Percentiles rank a stretch among this genome's conserved stretches.
These are phyloP conservation scores for Drosophila prolongata DNA, from an alignment of 2,888 invertebrate genomes.

Conservation along the genomic window DNA sequence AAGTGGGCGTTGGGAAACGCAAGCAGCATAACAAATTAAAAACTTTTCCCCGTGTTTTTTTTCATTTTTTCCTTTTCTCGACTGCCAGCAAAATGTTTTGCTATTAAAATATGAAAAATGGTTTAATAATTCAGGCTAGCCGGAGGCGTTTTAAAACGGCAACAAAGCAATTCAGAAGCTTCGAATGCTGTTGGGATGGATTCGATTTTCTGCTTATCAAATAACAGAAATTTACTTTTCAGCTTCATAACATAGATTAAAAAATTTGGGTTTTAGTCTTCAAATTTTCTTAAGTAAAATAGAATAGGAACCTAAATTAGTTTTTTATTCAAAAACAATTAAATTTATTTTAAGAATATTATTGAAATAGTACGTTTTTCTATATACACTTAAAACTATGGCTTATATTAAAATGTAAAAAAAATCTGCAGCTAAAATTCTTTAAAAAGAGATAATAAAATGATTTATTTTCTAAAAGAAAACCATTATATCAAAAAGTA, in stretches of 20 bases:
- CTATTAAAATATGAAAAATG: constrained; percentile 79
- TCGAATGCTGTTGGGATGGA: constrained; percentile 15
- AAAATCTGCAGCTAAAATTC: too few relatives aligned
- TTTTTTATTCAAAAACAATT: too few relatives aligned
- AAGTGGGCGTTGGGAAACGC: constrained; percentile 42
- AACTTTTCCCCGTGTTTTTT: constrained; percentile 59
- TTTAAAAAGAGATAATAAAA: too few relatives aligned
- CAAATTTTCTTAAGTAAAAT: too few relatives aligned
- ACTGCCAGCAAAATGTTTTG: constrained; percentile 69
- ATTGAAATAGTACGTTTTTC: too few relatives aligned
- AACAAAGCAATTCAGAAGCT: constrained; percentile 8
- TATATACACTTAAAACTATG: too few relatives aligned
- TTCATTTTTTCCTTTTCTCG: constrained; percentile 5
- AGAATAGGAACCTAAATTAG: too few relatives aligned
- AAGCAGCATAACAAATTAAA: constrained; percentile 75
- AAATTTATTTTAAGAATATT: too few relatives aligned
- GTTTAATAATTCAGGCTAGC: constrained; percentile 66
- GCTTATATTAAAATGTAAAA: too few relatives aligned
- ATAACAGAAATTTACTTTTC: constrained; percentile 6
- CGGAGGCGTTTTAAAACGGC: constrained; percentile 50
- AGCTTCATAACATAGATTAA: background rate
- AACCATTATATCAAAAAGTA: too few relatives aligned
- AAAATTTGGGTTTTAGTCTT: too few relatives aligned
- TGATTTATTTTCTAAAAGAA: too few relatives aligned
- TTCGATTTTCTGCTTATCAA: constrained; percentile 23